Percentiles rank a stretch among this genome's conserved stretches.
These are phyloP conservation scores for Cerastis rubricosa DNA, from an alignment of 2,888 invertebrate species.

Conservation along the genomic window DNA sequence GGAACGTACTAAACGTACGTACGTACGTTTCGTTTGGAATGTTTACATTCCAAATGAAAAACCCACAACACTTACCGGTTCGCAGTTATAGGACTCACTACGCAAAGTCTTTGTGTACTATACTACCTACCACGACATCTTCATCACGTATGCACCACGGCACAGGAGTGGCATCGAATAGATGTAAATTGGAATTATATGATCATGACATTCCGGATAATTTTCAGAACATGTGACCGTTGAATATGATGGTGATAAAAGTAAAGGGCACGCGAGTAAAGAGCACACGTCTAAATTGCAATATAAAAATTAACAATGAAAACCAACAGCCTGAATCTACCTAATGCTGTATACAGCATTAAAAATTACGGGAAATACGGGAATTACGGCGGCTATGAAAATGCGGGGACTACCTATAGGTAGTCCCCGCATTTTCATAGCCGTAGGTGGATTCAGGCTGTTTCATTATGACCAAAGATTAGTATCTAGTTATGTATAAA, in stretches of 20 bases:
- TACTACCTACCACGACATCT: neutral
- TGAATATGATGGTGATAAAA: neutral
- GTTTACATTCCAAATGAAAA: neutral
- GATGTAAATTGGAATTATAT: neutral
- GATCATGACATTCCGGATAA: neutral
- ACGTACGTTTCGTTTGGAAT: too few relatives aligned
- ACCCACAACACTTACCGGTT: neutral
- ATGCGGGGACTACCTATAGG: too few relatives aligned
- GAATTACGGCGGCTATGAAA: too few relatives aligned
- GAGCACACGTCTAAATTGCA: neutral
- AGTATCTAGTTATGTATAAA: constrained; percentile 9
- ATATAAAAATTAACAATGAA: neutral
- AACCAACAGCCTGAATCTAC: neutral
- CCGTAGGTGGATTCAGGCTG: neutral
- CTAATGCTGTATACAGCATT: neutral
- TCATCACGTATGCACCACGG: constrained; percentile 9
- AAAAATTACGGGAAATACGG: too few relatives aligned
- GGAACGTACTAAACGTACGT: too few relatives aligned
- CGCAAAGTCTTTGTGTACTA: neutral
- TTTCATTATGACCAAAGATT: neutral
- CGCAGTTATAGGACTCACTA: neutral
- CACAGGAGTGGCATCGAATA: neutral
- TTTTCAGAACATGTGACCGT: neutral
- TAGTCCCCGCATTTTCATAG: neutral
- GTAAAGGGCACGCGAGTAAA: neutral